These are phyloP conservation scores for Enteromius fasciolatus DNA, from an alignment of 2,797 vertebrate species.

Conservation along the genomic window DNA sequence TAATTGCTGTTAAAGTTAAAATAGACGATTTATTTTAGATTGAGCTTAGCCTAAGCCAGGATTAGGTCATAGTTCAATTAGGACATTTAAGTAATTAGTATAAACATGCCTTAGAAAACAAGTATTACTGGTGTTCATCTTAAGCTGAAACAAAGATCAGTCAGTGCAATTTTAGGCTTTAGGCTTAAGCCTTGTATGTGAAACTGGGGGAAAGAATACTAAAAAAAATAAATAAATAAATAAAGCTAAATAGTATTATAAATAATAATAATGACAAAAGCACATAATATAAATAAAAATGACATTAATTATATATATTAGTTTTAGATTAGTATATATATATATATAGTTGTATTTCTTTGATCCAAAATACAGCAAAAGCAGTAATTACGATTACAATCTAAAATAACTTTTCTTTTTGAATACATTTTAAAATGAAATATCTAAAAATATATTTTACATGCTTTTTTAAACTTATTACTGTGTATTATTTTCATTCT, in stretches of 20 bases:
- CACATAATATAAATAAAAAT: background rate
- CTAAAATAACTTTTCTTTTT: background rate
- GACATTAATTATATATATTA: background rate
- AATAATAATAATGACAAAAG: background rate
- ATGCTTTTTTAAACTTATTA: too few species aligned
- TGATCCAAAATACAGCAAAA: background rate
- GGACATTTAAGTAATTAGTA: too few species aligned
- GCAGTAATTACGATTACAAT: background rate
- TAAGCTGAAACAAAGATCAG: too few species aligned
- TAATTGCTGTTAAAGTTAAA: background rate
- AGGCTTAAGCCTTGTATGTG: too few species aligned
- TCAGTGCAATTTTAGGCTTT: too few species aligned
- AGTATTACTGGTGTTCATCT: too few species aligned
- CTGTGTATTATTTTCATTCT: background rate
- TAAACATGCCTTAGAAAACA: too few species aligned
- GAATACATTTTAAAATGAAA: background rate
- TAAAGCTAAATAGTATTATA: background rate
- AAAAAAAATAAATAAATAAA: background rate
- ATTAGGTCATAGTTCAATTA: too few species aligned
- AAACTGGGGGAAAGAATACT: background rate
- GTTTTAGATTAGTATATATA: background rate
- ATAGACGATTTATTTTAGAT: too few species aligned
- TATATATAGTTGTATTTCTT: background rate
- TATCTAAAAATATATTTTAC: too few species aligned
- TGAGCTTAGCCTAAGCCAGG: too few species aligned